Percentiles rank a stretch among this genome's conserved stretches.
Evolutionary conservation across 2,888 invertebrate genomes (phyloP).

Genomic region (Stramonita haemastoma): DNA sequence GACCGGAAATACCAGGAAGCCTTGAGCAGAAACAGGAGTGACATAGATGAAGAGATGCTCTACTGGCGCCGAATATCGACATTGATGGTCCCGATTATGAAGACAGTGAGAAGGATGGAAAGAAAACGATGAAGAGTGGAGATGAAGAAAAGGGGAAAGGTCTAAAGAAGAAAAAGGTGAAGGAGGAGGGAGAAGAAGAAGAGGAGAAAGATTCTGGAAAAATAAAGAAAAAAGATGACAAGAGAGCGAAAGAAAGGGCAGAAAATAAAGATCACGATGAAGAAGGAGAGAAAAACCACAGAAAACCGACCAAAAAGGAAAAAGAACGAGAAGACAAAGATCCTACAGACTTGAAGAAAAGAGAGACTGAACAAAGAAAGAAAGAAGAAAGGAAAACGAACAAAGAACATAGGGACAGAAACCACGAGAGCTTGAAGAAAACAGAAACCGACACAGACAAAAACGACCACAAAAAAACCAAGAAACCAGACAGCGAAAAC

Average conservation of each 20-base stretch:
- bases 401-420: too few species aligned
- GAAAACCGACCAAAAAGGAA: neutral
- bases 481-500: neutral
- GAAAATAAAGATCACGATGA: neutral
- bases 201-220: neutral
- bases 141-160: neutral
- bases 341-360: too few species aligned
- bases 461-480: neutral
- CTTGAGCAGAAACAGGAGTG: neutral
- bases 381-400: neutral
- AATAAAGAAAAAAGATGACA: neutral
- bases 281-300: neutral
- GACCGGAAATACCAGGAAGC: slow-evolving; percentile 25
- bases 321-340: neutral
- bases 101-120: neutral
- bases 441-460: neutral
- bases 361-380: neutral
- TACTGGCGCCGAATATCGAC: neutral
- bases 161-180: too few species aligned
- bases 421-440: too few species aligned
- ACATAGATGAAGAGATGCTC: neutral
- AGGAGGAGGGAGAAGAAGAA: too few species aligned
- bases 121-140: neutral
- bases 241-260: neutral
- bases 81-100: neutral